Conservation (phyloP, 2,797 vertebrate species). For the Cossypha dichroa region DNA sequence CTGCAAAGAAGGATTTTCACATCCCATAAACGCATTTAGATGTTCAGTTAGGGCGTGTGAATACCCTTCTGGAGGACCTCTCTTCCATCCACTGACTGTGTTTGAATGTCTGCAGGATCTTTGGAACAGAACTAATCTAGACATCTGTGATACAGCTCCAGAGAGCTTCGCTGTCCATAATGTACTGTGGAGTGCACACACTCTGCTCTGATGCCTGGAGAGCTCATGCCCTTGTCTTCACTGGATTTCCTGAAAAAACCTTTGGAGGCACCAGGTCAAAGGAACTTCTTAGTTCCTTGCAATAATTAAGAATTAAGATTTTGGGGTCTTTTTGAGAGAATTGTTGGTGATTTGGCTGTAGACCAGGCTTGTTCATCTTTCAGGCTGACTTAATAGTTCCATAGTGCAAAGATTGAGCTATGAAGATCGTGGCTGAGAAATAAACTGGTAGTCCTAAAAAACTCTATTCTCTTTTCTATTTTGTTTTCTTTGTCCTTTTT, state of each 20-base stretch:
- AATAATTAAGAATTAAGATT: not conserved
- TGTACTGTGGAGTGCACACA: accelerated
- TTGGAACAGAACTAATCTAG: not conserved
- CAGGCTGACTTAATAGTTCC: not conserved
- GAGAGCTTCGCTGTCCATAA: not conserved
- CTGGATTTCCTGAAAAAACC: not conserved
- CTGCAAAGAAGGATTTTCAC: not conserved
- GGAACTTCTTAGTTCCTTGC: not conserved
- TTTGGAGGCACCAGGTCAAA: not conserved
- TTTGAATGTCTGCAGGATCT: not conserved
- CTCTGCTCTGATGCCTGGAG: not conserved
- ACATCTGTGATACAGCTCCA: not conserved
- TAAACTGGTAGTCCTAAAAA: not conserved
- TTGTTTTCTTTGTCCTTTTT: not conserved
- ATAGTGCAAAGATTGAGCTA: not conserved
- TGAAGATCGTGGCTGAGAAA: not conserved
- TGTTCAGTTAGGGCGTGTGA: accelerated
- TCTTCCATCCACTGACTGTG: not conserved
- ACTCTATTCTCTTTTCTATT: not conserved
- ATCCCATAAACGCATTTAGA: not conserved
- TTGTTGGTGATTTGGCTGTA: not conserved
- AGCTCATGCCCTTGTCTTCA: not conserved
- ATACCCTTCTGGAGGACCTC: not conserved
- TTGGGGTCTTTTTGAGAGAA: not conserved
- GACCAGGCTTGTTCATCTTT: not conserved